These are phyloP conservation scores for Mirza zaza DNA, from an alignment of 2,113 vertebrate genomes.

Conservation along the genomic window DNA sequence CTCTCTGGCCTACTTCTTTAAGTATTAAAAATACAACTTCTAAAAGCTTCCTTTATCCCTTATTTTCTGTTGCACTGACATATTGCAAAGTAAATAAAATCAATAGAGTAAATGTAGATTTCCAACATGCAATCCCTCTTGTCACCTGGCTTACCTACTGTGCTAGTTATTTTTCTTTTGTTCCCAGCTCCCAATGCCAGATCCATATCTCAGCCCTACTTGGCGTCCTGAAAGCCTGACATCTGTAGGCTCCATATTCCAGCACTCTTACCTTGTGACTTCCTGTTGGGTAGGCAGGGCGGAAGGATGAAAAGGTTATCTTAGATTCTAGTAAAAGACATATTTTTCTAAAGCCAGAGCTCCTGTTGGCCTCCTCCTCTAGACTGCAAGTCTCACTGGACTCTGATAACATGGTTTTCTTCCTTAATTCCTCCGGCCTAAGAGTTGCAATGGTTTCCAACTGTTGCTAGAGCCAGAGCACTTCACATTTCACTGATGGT, in stretches of 20 bases:
- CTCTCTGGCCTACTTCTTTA: not conserved
- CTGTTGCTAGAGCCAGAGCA: not conserved
- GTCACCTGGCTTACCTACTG: not conserved
- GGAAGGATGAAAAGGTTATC: not conserved
- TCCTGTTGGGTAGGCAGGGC: not conserved
- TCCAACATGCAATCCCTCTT: not conserved
- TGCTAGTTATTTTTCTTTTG: not conserved
- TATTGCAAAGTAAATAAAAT: not conserved
- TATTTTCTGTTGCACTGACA: not conserved
- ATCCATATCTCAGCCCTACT: not conserved
- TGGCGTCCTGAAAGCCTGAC: not conserved
- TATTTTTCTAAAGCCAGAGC: not conserved
- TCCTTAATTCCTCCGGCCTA: not conserved
- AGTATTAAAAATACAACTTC: not conserved
- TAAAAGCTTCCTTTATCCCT: not conserved
- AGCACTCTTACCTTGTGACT: not conserved
- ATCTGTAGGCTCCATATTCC: rapidly evolving
- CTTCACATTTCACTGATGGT: not conserved
- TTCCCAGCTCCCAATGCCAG: not conserved
- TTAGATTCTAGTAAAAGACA: not conserved
- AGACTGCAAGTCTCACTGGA: not conserved
- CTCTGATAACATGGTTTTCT: not conserved
- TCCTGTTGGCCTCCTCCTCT: not conserved
- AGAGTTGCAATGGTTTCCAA: not conserved
- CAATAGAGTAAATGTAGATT: not conserved